A percentile compares a stretch with the other conserved stretches of the same genome.
These are phyloP conservation scores for Loris lydekkerianus DNA, from an alignment of 2,797 vertebrate species.

Conservation along the genomic window DNA sequence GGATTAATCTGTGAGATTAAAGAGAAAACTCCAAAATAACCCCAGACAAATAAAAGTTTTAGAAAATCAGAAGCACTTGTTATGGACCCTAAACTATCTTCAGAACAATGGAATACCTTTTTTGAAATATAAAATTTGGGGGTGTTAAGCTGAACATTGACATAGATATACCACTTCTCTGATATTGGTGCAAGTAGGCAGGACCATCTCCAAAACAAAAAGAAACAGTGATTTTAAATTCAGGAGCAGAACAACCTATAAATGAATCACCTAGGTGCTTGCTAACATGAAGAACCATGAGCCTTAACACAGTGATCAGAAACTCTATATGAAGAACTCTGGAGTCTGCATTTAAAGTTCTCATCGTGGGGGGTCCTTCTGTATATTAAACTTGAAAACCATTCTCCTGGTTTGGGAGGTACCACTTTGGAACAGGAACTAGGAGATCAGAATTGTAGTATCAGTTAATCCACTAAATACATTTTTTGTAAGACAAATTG, in stretches of 20 bases:
- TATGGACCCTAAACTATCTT: not conserved
- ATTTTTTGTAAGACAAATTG: not conserved
- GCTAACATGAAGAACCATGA: not conserved
- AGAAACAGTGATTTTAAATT: not conserved
- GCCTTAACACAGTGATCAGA: not conserved
- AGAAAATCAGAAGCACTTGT: not conserved
- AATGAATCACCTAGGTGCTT: not conserved
- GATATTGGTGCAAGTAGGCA: not conserved
- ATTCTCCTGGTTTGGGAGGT: not conserved
- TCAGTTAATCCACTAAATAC: not conserved
- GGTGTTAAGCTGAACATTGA: not conserved
- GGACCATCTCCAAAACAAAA: not conserved
- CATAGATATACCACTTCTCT: not conserved
- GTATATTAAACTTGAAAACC: not conserved
- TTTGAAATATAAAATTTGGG: not conserved
- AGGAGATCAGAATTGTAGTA: not conserved
- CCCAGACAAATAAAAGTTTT: not conserved
- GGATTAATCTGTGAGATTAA: not conserved
- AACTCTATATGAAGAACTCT: not conserved
- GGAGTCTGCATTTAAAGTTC: constrained; percentile 13
- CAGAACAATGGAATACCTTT: not conserved
- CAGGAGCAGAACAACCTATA: not conserved
- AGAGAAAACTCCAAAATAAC: not conserved
- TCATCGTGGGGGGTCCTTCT: not conserved
- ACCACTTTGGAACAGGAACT: not conserved